Conservation (phyloP, 2,888 invertebrate genomes). For the Apamea anceps region DNA sequence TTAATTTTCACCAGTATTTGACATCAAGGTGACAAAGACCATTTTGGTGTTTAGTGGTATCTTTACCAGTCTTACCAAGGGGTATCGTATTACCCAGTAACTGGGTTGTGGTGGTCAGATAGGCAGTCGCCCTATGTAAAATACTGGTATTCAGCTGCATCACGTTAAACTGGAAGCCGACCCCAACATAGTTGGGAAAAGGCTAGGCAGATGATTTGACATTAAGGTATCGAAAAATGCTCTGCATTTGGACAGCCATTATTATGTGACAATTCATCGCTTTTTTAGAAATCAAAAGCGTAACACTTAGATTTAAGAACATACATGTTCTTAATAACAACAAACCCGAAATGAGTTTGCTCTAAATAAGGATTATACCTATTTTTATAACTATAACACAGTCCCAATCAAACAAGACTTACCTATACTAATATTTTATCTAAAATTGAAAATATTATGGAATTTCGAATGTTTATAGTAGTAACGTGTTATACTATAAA, state of each 20-base stretch:
- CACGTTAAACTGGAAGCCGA: no score
- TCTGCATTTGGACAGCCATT: neutral
- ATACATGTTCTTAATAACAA: neutral
- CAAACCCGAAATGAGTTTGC: neutral
- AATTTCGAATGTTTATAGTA: slow-evolving; percentile 63
- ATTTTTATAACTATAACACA: neutral
- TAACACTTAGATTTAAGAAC: no score
- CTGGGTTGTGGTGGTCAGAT: no score
- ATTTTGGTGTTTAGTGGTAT: no score
- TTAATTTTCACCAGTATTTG: no score
- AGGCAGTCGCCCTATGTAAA: no score
- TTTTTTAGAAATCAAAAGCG: neutral
- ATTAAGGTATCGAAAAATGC: neutral
- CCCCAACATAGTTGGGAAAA: no score
- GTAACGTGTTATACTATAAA: slow-evolving; percentile 67
- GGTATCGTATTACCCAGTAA: no score
- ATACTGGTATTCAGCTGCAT: no score
- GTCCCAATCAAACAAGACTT: slow-evolving; percentile 63
- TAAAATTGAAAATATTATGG: slow-evolving; percentile 76
- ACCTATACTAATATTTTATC: slow-evolving; percentile 56
- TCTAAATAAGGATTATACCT: neutral
- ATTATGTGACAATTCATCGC: neutral
- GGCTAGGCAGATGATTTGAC: no score
- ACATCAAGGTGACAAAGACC: no score
- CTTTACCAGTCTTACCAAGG: no score